These are phyloP conservation scores for Sebastes kiyomatsui DNA, from an alignment of 2,797 vertebrate species.

Conservation along the genomic window DNA sequence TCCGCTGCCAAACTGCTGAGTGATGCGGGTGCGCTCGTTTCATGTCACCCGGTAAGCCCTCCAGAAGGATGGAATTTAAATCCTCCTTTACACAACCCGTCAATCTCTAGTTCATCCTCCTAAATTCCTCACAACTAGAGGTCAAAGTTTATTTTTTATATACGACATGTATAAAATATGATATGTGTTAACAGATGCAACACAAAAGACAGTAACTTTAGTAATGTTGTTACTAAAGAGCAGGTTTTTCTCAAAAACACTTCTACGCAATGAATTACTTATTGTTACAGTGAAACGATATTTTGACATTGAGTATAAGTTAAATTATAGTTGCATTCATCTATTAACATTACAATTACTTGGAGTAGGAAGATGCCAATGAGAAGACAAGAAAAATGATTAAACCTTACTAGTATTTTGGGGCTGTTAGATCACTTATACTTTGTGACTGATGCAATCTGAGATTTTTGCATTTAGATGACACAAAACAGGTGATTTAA, in stretches of 20 bases:
- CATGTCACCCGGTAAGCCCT: rapidly evolving
- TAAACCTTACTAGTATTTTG: not conserved
- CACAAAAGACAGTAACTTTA: no score
- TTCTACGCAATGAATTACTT: no score
- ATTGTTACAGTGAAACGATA: not conserved
- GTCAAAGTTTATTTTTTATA: no score
- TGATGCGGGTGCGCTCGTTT: constrained; percentile 51
- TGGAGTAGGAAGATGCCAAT: not conserved
- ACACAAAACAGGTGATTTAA: not conserved
- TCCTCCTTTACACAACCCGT: no score
- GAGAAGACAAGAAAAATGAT: not conserved
- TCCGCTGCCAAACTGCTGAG: constrained; percentile 8
- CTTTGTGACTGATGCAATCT: not conserved
- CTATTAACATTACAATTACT: not conserved
- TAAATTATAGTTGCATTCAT: not conserved
- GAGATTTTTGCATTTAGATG: not conserved
- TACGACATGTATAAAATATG: no score
- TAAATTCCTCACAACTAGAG: no score
- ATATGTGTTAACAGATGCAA: no score
- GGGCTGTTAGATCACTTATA: not conserved
- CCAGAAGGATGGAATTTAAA: rapidly evolving
- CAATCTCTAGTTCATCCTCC: no score
- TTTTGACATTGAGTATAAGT: not conserved
- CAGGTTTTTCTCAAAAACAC: no score
- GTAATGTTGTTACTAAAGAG: no score